phyloP scores from a whole-genome alignment of 1,140 invertebrate genomes.

The Drosophila bocki region DNA sequence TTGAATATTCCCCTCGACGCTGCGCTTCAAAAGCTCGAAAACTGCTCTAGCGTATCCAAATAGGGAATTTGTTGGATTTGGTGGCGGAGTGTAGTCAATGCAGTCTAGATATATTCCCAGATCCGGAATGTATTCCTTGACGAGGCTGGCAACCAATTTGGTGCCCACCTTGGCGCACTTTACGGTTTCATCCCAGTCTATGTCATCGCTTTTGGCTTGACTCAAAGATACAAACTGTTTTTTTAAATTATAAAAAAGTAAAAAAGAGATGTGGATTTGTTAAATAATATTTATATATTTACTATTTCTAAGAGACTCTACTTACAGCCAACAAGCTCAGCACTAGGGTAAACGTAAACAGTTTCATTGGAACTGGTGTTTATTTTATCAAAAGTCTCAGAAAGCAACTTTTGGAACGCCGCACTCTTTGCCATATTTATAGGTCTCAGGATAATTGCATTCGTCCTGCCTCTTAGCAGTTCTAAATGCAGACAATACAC shows the following conservation, averaged over 20 bases:
- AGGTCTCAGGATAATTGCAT: constrained; percentile 29
- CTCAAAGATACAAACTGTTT: neutral
- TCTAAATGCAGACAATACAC: constrained; percentile 9
- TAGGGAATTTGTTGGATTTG: fast-evolving
- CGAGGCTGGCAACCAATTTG: neutral
- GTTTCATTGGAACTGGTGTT: constrained; percentile 21
- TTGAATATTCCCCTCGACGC: neutral
- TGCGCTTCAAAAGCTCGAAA: constrained; percentile 3
- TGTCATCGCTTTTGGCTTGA: neutral
- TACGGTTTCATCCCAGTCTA: neutral
- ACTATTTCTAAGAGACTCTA: neutral
- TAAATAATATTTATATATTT: neutral
- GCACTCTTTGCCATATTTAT: constrained; percentile 24
- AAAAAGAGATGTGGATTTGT: too few species aligned
- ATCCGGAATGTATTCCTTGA: neutral
- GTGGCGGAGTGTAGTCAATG: neutral
- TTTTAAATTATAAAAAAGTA: too few species aligned
- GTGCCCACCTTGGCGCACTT: constrained; percentile 4
- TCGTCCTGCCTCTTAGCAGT: neutral
- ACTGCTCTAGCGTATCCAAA: neutral
- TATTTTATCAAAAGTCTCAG: neutral
- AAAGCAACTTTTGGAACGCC: neutral
- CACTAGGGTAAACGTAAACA: constrained; percentile 4
- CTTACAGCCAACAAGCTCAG: constrained; percentile 32
- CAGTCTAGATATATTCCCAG: constrained; percentile 1